Conservation (phyloP, 2,113 vertebrate genomes). For the Delphinus delphis region DNA sequence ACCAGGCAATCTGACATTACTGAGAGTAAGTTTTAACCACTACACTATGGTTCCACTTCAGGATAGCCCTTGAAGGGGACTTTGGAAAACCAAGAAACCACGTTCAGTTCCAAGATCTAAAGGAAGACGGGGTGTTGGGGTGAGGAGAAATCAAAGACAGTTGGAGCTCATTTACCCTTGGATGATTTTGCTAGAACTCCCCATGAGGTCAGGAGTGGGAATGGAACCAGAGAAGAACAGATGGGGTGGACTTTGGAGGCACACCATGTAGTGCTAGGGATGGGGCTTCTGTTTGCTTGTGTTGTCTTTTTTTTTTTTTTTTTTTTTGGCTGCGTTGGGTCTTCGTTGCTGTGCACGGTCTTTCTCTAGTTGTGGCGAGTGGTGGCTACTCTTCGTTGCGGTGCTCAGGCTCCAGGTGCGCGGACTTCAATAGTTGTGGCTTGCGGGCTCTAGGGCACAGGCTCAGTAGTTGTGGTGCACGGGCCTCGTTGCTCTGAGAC, state of each 20-base stretch:
- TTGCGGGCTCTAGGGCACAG: too few relatives aligned
- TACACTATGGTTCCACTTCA: not conserved
- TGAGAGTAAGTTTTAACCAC: not conserved
- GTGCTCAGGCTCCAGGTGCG: too few relatives aligned
- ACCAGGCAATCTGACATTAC: not conserved
- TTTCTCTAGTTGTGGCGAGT: too few relatives aligned
- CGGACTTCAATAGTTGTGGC: too few relatives aligned
- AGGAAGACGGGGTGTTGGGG: not conserved
- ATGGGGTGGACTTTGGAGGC: not conserved
- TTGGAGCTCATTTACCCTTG: not conserved
- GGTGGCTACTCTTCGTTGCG: too few relatives aligned
- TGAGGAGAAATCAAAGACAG: not conserved
- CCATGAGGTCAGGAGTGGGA: not conserved
- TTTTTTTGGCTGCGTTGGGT: too few relatives aligned
- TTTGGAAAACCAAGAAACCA: not conserved
- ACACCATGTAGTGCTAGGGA: not conserved
- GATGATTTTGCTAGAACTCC: not conserved
- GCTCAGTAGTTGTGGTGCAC: too few relatives aligned
- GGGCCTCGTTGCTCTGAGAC: too few relatives aligned
- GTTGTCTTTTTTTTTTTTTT: not conserved
- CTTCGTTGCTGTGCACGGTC: too few relatives aligned
- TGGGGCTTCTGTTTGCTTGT: not conserved
- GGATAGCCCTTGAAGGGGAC: not conserved
- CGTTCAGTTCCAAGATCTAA: not conserved
- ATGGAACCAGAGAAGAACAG: not conserved